Evolutionary conservation across 2,113 vertebrate species (phyloP).

Genomic region (Sarotherodon lohbergeri): DNA sequence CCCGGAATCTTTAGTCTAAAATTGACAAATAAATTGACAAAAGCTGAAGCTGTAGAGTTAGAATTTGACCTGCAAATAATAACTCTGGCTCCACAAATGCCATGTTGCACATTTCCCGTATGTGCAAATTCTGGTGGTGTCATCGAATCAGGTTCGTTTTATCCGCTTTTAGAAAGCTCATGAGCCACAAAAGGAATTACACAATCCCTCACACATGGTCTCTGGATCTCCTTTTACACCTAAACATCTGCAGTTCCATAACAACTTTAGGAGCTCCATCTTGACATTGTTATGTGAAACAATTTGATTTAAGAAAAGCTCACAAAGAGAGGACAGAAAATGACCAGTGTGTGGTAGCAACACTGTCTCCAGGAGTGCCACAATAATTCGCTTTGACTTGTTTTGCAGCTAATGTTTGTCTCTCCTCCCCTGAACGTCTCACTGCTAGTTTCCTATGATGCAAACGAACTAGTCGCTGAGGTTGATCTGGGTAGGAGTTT

Average conservation of each 20-base stretch:
- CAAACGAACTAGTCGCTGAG: neutral
- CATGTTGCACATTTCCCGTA: neutral
- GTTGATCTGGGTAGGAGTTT: neutral
- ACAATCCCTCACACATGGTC: neutral
- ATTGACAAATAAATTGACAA: neutral
- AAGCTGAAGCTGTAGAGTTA: neutral
- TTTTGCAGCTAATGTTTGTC: neutral
- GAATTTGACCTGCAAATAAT: neutral
- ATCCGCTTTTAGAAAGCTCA: neutral
- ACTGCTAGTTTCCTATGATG: neutral
- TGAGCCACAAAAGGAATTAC: neutral
- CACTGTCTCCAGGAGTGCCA: neutral
- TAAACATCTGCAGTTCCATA: neutral
- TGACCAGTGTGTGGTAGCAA: neutral
- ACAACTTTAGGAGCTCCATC: neutral
- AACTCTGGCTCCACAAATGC: neutral
- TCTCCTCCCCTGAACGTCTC: neutral
- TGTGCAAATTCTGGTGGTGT: neutral
- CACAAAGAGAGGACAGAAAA: neutral
- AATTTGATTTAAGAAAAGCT: neutral
- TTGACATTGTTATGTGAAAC: neutral
- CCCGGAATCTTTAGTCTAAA: neutral
- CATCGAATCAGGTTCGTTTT: neutral
- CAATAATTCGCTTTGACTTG: neutral
- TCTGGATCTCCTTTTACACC: neutral